Evolutionary conservation across 2,113 vertebrate species (phyloP).

Genomic region (Dicentrarchus labrax): DNA sequence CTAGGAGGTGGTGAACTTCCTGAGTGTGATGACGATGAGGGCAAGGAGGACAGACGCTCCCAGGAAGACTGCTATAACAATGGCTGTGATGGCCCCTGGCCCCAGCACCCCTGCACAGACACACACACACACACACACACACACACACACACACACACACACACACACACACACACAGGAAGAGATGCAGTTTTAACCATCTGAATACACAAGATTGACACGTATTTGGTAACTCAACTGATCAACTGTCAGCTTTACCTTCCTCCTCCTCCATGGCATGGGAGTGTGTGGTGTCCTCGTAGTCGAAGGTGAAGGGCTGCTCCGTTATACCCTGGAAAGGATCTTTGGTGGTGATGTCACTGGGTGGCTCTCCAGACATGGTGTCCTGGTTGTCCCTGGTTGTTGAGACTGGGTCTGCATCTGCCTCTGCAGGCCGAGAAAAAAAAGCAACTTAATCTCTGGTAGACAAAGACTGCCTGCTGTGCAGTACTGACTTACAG

Average conservation of each 20-base stretch:
- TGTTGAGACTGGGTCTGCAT: conserved; percentile 79
- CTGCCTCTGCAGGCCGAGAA: conserved; percentile 68
- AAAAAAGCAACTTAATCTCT: background rate
- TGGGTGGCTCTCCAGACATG: conserved; percentile 87
- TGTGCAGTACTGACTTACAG: background rate
- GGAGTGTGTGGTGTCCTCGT: conserved; percentile 86
- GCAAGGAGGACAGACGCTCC: conserved; percentile 95
- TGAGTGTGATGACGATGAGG: conserved; percentile 92
- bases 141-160: conserved; percentile 19
- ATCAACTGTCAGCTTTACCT: conserved; percentile 69
- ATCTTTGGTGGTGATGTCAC: conserved; percentile 82
- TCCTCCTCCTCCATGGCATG: conserved; percentile 80
- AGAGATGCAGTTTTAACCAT: background rate
- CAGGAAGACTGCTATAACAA: conserved; percentile 94
- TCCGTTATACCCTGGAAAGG: conserved; percentile 78
- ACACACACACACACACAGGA: conserved; percentile 38
- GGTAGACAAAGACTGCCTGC: background rate
- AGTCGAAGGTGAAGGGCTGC: conserved; percentile 78
- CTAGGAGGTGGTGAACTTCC: conserved; percentile 93
- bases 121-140: conserved; percentile 40
- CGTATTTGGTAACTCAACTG: too few species aligned
- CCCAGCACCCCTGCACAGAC: conserved; percentile 88
- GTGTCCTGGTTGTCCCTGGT: conserved; percentile 90
- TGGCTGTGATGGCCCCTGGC: conserved; percentile 95
- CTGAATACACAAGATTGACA: background rate